These are phyloP conservation scores for Masticophis lateralis DNA, from an alignment of 2,797 vertebrate genomes.

Conservation along the genomic window DNA sequence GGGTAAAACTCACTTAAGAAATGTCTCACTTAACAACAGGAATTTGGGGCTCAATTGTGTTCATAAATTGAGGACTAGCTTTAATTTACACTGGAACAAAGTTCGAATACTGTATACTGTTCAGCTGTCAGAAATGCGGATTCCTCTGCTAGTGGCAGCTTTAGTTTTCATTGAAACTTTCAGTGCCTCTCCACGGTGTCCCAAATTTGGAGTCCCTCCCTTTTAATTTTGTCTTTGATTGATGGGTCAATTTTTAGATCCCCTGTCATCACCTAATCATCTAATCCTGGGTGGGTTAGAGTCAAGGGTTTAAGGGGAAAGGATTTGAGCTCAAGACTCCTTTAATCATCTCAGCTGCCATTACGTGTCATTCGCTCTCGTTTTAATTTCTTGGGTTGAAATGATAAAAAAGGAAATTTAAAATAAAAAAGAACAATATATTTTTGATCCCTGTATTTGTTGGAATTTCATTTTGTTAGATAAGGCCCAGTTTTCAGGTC, in stretches of 20 bases:
- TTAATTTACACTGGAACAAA: not conserved
- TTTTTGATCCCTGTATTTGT: not conserved
- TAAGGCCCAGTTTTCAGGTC: too few species aligned
- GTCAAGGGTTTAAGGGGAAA: not conserved
- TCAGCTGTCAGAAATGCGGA: not conserved
- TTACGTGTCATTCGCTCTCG: not conserved
- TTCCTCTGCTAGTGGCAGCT: not conserved
- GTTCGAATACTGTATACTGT: not conserved
- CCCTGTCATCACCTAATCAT: not conserved
- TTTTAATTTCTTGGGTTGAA: not conserved
- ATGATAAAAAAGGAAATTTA: not conserved
- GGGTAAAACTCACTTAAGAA: too few species aligned
- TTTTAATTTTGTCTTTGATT: not conserved
- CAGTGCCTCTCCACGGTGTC: not conserved
- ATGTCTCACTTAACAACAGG: too few species aligned
- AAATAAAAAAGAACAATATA: not conserved
- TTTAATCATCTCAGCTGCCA: not conserved
- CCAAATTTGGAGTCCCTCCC: not conserved
- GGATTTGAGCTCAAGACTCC: not conserved
- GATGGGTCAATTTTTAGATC: not conserved
- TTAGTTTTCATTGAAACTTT: not conserved
- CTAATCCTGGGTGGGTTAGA: not conserved
- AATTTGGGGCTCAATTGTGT: too few species aligned
- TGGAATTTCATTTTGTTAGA: not conserved
- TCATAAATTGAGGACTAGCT: too few species aligned